Percentiles rank a stretch among this genome's conserved stretches.
Conservation (phyloP, 2,113 vertebrate species). For the Upupa epops region DNA sequence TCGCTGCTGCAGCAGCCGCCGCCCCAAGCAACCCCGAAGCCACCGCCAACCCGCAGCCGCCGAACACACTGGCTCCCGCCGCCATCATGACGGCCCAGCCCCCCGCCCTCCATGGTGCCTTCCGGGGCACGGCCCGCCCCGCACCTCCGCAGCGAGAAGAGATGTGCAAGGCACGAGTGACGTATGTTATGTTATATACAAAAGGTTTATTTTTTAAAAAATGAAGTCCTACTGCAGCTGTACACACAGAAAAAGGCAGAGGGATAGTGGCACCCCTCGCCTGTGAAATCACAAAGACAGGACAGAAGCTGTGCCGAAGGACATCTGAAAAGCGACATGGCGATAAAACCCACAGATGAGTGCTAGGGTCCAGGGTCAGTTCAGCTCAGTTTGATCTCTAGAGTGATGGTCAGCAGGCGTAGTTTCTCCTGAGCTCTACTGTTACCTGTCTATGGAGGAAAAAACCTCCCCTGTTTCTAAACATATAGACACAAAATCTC, state of each 20-base stretch:
- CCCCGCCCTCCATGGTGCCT: background rate
- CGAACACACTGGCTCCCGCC: background rate
- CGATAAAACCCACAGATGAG: background rate
- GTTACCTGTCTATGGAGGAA: background rate
- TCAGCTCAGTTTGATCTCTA: accelerated
- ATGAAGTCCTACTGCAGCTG: accelerated
- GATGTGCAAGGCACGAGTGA: too few species aligned
- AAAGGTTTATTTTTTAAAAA: background rate
- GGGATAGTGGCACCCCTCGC: accelerated
- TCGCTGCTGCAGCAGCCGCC: conserved; percentile 85
- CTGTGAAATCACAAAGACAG: background rate
- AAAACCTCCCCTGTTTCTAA: accelerated
- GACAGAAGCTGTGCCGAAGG: background rate
- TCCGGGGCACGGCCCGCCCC: background rate
- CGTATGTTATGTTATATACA: background rate
- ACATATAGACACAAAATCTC: background rate
- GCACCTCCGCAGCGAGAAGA: too few species aligned
- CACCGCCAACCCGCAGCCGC: conserved; percentile 33
- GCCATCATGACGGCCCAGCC: background rate
- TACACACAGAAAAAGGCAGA: background rate
- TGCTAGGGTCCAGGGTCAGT: accelerated
- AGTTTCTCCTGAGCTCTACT: too few species aligned
- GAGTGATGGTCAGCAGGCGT: accelerated
- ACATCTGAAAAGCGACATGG: accelerated
- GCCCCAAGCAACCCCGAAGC: conserved; percentile 83